phyloP scores from a whole-genome alignment of 2,888 invertebrate genomes.

The Phortica magna region DNA sequence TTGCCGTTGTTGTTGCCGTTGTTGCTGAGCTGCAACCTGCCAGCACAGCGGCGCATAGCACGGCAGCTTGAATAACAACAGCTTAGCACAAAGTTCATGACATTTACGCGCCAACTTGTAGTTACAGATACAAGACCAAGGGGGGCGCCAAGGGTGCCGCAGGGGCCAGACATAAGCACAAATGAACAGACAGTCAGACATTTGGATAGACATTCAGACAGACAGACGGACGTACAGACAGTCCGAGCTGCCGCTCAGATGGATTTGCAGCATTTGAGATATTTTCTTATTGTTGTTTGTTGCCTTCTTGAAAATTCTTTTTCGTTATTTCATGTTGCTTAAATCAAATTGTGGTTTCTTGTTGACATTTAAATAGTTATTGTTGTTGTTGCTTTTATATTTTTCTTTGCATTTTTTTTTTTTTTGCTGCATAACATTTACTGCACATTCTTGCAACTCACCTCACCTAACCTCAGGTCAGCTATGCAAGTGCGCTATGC shows the following conservation, averaged over 20 bases:
- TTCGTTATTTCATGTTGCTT: not conserved
- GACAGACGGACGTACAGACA: conserved; percentile 12
- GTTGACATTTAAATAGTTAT: conserved; percentile 26
- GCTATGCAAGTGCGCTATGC: not conserved
- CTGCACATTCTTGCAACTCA: not conserved
- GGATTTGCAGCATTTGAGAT: conserved; percentile 8
- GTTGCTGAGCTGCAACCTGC: conserved; percentile 10
- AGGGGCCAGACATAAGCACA: not conserved
- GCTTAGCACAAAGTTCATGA: conserved; percentile 48
- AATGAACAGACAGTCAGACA: conserved; percentile 16
- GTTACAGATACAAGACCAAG: not conserved
- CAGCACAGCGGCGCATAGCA: conserved; percentile 9
- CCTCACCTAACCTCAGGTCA: too few species aligned
- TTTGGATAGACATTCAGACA: conserved; percentile 1
- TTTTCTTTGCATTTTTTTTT: not conserved
- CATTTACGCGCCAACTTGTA: conserved; percentile 43
- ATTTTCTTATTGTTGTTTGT: not conserved
- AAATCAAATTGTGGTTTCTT: conserved; percentile 10
- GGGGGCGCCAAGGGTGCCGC: not conserved
- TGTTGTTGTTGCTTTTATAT: not conserved
- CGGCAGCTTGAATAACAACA: not conserved
- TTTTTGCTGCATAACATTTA: not conserved
- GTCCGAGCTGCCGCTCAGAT: not conserved
- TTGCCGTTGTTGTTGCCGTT: not conserved
- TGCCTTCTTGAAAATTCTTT: conserved; percentile 1